Conservation (phyloP, 1,140 invertebrate species). For the Physella acuta region DNA sequence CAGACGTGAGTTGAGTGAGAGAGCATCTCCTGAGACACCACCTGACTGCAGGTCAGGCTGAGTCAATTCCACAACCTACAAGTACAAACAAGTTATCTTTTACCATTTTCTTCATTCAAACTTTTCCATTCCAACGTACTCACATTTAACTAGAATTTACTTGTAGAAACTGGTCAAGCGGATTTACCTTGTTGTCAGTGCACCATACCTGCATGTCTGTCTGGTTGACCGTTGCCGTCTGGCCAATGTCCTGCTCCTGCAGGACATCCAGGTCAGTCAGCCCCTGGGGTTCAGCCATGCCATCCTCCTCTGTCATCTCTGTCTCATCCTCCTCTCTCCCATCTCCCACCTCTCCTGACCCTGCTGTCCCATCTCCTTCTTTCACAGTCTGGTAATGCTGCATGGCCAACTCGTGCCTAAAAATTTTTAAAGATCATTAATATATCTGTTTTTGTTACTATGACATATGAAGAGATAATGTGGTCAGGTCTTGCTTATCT, state of each 20-base stretch:
- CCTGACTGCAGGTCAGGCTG: slow-evolving; percentile 13
- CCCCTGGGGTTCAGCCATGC: slow-evolving; percentile 29
- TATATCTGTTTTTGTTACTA: no score
- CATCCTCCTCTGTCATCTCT: slow-evolving; percentile 34
- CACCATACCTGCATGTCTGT: slow-evolving; percentile 42
- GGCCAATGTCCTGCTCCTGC: slow-evolving; percentile 33
- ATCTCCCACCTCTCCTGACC: slow-evolving; percentile 22
- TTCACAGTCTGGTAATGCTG: slow-evolving; percentile 46
- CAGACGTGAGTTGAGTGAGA: slow-evolving; percentile 2
- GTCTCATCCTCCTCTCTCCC: slow-evolving; percentile 36
- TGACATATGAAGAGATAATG: no score
- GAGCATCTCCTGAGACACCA: neutral
- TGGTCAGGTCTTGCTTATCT: no score
- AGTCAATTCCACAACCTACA: slow-evolving; percentile 19
- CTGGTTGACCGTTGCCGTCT: slow-evolving; percentile 35
- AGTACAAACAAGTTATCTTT: no score
- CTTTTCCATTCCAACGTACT: no score
- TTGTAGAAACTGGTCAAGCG: no score
- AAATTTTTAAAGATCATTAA: slow-evolving; percentile 24
- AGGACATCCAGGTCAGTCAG: slow-evolving; percentile 33
- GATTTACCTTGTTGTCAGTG: no score
- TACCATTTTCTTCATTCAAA: no score
- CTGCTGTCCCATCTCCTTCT: slow-evolving; percentile 32
- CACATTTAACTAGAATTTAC: no score
- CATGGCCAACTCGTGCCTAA: slow-evolving; percentile 64